Evolutionary conservation across 2,888 invertebrate genomes (phyloP), one percentile per base, ranked within the genome.

Genomic region (Trisateles emortualis): DNA sequence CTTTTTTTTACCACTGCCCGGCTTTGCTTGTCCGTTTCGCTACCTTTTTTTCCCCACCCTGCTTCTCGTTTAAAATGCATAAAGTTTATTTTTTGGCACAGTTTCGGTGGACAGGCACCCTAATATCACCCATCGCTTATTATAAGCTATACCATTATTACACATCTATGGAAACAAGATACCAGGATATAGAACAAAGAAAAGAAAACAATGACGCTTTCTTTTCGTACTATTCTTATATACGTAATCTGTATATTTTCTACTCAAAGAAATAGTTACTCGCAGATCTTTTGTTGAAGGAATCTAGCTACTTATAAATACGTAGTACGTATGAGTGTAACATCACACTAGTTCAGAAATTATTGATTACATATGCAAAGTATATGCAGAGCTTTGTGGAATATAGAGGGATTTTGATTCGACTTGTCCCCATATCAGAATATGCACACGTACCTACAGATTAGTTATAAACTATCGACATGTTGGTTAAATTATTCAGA

Each of bases 171-270:
- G 57, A 52, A 62, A 26, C 45, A 36, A 53, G 4, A 16, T 4
- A 13, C 14, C n/a, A 35, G 17, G 11, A 33, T 17, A 30, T 13
- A 40, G 41, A 50, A 54, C 52, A 57, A 66, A 63, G 44, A 41
- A 54, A 59, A 55, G 36, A 3, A 52, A 44, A 46, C 41, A 52
- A 26, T 36, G 41, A 45, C 10, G 42, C 50, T 51, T 59, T 53
- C 26, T 46, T 52, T 51, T 52, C 46, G 33, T 48, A 41, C 19
- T 35, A 41, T 30, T 52, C 38, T 43, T 52, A 32, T 29, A 45
- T 40, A 26, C 40, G 6, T 5, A 16, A 5, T 2, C 39, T 24
- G 13, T 39, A 11, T 45, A 8, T 32, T 8, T 33, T 5, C 11
- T 2, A 6, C 6, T 11, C 44, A 44, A 45, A 24, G 26, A 45